Evolutionary conservation across 1,140 invertebrate species (phyloP).

Genomic region (Drosophila sulfurigaster): DNA sequence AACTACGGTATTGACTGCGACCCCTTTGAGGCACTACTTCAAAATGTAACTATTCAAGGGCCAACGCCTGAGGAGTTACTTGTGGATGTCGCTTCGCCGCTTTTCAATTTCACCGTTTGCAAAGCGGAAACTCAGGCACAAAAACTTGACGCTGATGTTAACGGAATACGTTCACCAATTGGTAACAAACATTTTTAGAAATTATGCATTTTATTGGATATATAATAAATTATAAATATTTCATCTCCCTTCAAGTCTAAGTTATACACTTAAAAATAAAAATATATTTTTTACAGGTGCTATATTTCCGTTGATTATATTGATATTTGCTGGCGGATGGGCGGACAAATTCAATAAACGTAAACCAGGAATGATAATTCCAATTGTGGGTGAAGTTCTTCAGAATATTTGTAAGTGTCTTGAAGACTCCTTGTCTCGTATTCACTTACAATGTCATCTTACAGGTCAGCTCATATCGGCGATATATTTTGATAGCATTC

Average conservation of each 20-base stretch:
- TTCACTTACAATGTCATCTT: background rate
- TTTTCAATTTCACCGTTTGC: conserved; percentile 78
- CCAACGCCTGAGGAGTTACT: conserved; percentile 42
- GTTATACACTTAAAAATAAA: no score
- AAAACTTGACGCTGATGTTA: conserved; percentile 86
- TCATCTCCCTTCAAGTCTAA: no score
- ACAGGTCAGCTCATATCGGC: conserved; percentile 74
- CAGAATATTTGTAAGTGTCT: conserved; percentile 67
- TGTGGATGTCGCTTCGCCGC: conserved; percentile 42
- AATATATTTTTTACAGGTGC: conserved; percentile 77
- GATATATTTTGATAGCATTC: conserved; percentile 79
- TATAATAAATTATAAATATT: no score
- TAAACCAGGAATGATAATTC: conserved; percentile 88
- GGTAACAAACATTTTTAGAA: conserved; percentile 40
- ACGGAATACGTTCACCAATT: conserved; percentile 84
- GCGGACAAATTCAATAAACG: conserved; percentile 88
- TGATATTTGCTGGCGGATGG: conserved; percentile 88
- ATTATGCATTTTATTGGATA: no score
- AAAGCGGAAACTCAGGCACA: conserved; percentile 86
- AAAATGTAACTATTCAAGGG: conserved; percentile 76
- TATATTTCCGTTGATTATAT: conserved; percentile 87
- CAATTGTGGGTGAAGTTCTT: conserved; percentile 87
- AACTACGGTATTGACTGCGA: conserved; percentile 78
- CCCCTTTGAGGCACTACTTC: conserved; percentile 46
- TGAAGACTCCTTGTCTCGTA: background rate